These are phyloP conservation scores for Lumbricus terrestris DNA, from an alignment of 2,888 invertebrate species.

Conservation along the genomic window DNA sequence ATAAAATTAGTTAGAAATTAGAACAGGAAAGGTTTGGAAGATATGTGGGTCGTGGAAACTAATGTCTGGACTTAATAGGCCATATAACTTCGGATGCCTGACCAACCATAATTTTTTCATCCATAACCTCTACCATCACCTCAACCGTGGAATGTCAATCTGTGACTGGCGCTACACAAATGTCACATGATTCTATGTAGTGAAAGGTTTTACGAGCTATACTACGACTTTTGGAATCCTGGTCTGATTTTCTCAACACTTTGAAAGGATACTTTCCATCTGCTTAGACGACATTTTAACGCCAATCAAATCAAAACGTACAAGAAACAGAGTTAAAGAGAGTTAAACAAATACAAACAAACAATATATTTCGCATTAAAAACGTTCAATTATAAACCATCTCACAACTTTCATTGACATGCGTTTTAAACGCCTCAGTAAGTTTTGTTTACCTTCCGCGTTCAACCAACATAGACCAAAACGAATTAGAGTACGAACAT, in stretches of 20 bases:
- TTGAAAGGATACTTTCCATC: neutral
- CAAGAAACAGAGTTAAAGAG: neutral
- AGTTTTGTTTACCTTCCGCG: neutral
- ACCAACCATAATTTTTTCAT: neutral
- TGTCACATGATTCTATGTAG: no score
- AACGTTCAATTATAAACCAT: neutral
- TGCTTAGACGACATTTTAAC: slow-evolving; percentile 3
- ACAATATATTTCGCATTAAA: neutral
- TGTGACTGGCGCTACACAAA: no score
- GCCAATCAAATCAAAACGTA: neutral
- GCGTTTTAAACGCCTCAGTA: neutral
- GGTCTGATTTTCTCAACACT: neutral
- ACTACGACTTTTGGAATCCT: neutral
- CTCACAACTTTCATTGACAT: neutral
- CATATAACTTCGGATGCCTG: no score
- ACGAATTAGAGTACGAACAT: neutral
- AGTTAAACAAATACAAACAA: neutral
- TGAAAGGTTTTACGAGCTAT: no score
- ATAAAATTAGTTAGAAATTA: no score
- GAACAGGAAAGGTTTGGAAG: no score
- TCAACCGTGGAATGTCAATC: neutral
- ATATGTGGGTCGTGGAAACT: no score
- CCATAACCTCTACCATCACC: neutral
- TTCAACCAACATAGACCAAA: neutral
- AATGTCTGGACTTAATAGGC: no score